Conservation (phyloP, 2,888 invertebrate genomes). For the Calliopum simillimum region DNA sequence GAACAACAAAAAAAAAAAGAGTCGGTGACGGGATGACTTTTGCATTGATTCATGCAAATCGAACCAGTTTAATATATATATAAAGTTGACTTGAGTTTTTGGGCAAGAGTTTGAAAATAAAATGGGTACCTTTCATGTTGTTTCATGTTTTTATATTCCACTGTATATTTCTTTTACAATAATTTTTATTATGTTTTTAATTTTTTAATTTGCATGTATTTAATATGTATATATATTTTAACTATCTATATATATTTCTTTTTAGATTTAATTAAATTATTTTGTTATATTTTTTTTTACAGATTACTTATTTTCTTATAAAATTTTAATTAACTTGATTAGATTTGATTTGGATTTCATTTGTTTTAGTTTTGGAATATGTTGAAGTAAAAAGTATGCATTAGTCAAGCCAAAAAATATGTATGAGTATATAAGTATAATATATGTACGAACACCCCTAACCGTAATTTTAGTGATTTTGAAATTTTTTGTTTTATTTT, state of each 20-base stretch:
- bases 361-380: not conserved
- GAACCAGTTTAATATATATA: not conserved
- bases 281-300: conserved; percentile 4
- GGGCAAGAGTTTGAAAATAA: too few relatives aligned
- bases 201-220: not conserved
- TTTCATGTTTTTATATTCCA: too few relatives aligned
- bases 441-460: conserved; percentile 9
- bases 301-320: conserved; percentile 9
- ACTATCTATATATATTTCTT: conserved; percentile 13
- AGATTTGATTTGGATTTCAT: not conserved
- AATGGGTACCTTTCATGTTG: too few relatives aligned
- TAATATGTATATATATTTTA: conserved; percentile 13
- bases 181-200: too few relatives aligned
- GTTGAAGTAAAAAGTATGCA: conserved; percentile 11
- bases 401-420: not conserved
- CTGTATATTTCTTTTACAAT: too few relatives aligned
- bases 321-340: conserved; percentile 1
- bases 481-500: too few relatives aligned
- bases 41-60: not conserved
- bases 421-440: not conserved
- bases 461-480: too few relatives aligned
- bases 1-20: too few relatives aligned
- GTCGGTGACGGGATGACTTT: too few relatives aligned
- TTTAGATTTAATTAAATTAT: too few relatives aligned
- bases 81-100: not conserved